phyloP scores from a whole-genome alignment of 2,113 vertebrate species.

The Apaloderma vittatum region DNA sequence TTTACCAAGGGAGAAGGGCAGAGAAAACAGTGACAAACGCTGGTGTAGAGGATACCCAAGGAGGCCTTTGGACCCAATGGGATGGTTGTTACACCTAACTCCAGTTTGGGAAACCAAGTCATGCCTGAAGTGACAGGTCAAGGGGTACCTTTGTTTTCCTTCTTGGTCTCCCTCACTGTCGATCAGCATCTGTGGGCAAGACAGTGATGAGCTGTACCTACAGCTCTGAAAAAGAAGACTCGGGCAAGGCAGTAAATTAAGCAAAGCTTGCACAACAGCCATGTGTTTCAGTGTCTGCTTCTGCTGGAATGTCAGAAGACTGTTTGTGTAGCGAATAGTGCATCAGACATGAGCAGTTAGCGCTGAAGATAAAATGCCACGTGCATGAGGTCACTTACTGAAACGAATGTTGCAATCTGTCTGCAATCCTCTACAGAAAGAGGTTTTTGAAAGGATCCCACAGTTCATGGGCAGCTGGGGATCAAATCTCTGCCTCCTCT shows the following conservation, averaged over 20 bases:
- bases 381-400: neutral
- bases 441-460: neutral
- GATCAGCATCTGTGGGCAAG: conserved; percentile 6
- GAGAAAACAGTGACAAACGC: neutral
- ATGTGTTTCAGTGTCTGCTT: conserved; percentile 38
- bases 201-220: neutral
- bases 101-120: neutral
- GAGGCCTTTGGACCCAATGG: neutral
- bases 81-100: neutral
- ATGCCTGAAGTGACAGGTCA: neutral
- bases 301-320: conserved; percentile 37
- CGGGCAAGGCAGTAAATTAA: conserved; percentile 23
- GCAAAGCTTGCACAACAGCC: conserved; percentile 40
- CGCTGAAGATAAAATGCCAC: conserved; percentile 14
- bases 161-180: neutral
- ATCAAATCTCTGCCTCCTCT: neutral
- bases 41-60: no score
- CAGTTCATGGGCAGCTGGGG: neutral
- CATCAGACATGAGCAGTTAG: neutral
- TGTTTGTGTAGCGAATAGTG: conserved; percentile 18
- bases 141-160: neutral
- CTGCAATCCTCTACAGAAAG: neutral
- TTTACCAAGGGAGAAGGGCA: neutral
- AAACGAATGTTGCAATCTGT: neutral
- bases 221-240: neutral